A percentile compares a stretch with the other conserved stretches of the same genome.
These are phyloP conservation scores for Perodicticus potto DNA, from an alignment of 2,797 vertebrate species.

Conservation along the genomic window DNA sequence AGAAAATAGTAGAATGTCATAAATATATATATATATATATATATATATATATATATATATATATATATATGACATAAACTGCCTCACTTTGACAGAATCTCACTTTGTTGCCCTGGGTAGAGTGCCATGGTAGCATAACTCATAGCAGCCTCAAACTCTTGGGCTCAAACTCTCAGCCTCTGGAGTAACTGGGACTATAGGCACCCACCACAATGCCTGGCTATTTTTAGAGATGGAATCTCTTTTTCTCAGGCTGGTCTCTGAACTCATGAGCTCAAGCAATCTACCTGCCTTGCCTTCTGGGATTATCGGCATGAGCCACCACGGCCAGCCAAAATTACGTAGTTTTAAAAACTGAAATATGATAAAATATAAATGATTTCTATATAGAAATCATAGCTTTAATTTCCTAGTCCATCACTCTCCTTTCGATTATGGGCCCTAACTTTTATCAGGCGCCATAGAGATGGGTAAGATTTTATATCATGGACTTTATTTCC, in stretches of 20 bases:
- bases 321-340: not conserved
- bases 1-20: slow-evolving; percentile 20
- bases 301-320: too few relatives aligned
- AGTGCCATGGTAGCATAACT: too few relatives aligned
- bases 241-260: too few relatives aligned
- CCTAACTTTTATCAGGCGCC: not conserved
- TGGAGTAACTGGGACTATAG: too few relatives aligned
- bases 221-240: too few relatives aligned
- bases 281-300: too few relatives aligned
- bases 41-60: not conserved
- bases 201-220: too few relatives aligned
- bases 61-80: not conserved
- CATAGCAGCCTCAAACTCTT: too few relatives aligned
- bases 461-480: not conserved
- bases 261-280: too few relatives aligned
- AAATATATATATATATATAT: not conserved
- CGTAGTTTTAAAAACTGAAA: slow-evolving; percentile 15
- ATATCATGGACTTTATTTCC: not conserved
- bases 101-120: too few relatives aligned
- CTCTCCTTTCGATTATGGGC: not conserved
- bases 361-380: not conserved
- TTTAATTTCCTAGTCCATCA: not conserved
- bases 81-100: too few relatives aligned
- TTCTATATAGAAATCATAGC: not conserved
- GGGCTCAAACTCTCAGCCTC: too few relatives aligned